These are phyloP conservation scores for Drosophila kepulauana DNA, from an alignment of 1,140 invertebrate genomes.

Conservation along the genomic window DNA sequence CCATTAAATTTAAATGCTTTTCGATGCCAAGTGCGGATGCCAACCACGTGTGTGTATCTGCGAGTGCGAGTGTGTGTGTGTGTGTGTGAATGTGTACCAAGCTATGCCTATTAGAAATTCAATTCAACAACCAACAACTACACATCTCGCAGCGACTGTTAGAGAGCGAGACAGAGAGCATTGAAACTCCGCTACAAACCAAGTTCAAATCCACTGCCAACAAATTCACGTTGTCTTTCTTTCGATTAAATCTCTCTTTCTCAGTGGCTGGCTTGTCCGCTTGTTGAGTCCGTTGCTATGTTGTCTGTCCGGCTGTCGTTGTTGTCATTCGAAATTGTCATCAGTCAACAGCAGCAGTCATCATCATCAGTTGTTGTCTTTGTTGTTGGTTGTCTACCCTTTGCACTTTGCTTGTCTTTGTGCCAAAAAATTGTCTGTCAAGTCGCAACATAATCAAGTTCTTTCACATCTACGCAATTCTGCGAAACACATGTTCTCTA, in stretches of 20 bases:
- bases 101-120: constrained; percentile 78
- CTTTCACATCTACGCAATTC: constrained; percentile 5
- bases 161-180: background rate
- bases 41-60: constrained; percentile 3
- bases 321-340: constrained; percentile 44
- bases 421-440: background rate
- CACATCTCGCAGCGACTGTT: background rate
- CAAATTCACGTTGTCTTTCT: background rate
- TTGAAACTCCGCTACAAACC: background rate
- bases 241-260: constrained; percentile 50
- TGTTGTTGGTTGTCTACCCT: constrained; percentile 28
- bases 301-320: background rate
- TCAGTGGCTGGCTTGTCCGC: constrained; percentile 10
- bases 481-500: background rate
- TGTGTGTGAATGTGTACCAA: constrained; percentile 3
- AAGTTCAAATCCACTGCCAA: background rate
- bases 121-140: constrained; percentile 41
- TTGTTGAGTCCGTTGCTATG: constrained; percentile 11
- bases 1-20: constrained; percentile 82
- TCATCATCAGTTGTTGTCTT: constrained; percentile 38
- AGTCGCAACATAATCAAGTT: constrained; percentile 6
- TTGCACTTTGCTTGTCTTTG: background rate
- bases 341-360: constrained; percentile 23
- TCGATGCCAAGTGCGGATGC: constrained; percentile 61
- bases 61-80: constrained; percentile 10